These are phyloP conservation scores for Chrysochloris asiatica DNA, from an alignment of 2,113 vertebrate genomes.

Conservation along the genomic window DNA sequence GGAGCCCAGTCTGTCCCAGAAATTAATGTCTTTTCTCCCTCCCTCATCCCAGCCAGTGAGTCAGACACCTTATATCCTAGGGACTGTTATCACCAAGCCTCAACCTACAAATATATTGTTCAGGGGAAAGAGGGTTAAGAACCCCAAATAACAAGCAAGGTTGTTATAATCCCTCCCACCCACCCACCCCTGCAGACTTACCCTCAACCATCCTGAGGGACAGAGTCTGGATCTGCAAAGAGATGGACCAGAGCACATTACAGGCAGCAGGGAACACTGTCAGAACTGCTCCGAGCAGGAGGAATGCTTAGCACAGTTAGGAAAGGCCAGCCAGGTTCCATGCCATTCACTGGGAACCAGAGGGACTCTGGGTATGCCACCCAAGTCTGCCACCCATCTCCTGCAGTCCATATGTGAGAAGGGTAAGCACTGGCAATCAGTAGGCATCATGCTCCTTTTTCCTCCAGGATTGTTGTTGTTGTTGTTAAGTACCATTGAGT, in stretches of 20 bases:
- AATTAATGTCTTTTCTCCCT: background rate
- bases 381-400: background rate
- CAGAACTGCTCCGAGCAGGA: background rate
- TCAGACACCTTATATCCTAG: background rate
- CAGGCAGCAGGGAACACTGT: background rate
- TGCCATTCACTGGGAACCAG: background rate
- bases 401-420: background rate
- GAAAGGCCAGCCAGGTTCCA: background rate
- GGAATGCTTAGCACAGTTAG: background rate
- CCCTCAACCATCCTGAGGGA: constrained; percentile 74
- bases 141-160: background rate
- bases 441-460: background rate
- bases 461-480: too few relatives aligned
- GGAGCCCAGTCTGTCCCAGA: background rate
- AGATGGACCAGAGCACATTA: constrained; percentile 39
- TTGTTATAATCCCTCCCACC: accelerated
- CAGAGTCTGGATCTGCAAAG: constrained; percentile 82
- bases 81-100: background rate
- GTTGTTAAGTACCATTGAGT: too few relatives aligned
- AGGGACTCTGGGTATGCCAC: background rate
- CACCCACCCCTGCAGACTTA: constrained; percentile 67
- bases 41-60: background rate
- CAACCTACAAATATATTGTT: background rate
- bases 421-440: too few relatives aligned
- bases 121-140: background rate